Conservation (phyloP, 2,888 invertebrate species). For the Disparrhopalites patrizii region DNA sequence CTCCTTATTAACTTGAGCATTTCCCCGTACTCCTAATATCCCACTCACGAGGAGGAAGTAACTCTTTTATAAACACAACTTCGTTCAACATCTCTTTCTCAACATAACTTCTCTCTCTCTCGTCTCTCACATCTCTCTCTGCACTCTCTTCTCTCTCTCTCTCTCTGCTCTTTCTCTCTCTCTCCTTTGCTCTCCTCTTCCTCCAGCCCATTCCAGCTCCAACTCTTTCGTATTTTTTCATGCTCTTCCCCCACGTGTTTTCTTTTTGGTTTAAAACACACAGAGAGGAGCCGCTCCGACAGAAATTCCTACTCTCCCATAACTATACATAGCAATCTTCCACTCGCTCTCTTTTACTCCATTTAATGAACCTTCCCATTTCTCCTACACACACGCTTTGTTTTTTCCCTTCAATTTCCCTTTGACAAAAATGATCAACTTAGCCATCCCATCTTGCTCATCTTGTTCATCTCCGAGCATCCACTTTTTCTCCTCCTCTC, state of each 20-base stretch:
- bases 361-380: too few species aligned
- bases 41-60: not conserved
- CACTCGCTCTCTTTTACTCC: too few species aligned
- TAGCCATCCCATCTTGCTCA: too few species aligned
- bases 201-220: not conserved
- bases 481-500: too few species aligned
- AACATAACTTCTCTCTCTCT: not conserved
- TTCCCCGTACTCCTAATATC: not conserved
- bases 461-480: too few species aligned
- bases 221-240: not conserved
- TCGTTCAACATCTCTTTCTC: not conserved
- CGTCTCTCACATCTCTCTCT: not conserved
- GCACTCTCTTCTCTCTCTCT: not conserved
- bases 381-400: too few species aligned
- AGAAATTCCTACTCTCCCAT: too few species aligned
- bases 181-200: not conserved
- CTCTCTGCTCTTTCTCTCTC: not conserved
- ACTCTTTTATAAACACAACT: not conserved
- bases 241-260: not conserved
- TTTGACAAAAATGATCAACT: too few species aligned
- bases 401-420: too few species aligned
- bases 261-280: not conserved
- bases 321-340: too few species aligned
- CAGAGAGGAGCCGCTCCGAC: too few species aligned
- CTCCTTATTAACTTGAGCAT: slow-evolving; percentile 20